Base-by-base conservation (phyloP, 2,888 invertebrate genomes). In the Neelides folsomi region DNA sequence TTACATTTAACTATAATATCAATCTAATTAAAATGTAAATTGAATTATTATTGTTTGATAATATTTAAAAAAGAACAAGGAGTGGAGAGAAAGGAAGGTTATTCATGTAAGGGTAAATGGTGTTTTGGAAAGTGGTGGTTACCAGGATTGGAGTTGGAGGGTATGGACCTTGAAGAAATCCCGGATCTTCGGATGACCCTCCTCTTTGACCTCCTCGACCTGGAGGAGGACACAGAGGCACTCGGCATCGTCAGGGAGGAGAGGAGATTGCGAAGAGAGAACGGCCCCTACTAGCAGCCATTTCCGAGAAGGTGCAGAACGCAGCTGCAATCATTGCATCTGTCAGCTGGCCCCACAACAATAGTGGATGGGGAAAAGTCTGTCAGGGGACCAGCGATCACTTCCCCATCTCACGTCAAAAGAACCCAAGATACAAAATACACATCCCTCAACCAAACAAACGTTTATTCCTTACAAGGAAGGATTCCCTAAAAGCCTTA, bases 181-280 rank as follows among this genome's bases (percentile, higher is more conserved):
- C 45, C 37, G 13, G 42, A 38, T 27, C 83, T 85, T 71, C 88
- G 80, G 76, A 86, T 86, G 68, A 83, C 84, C 72, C 88, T 87
- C 77, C 88, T 83, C 72, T 87, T 80, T 73, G 88, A 88, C 76
- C 88, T 82, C 74, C 88, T 81, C 18, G 86, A 85, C 78, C 87
- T 82, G 75, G 86, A 85, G 75, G 87, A 86, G 72, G 86, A 86
- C 76, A 88, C 87, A 73, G 88, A 88, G 77, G 88, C 88, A 80
- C 88, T 88, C 79, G 88, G 89, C 89, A 89, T 86, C 76, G 80
- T 84, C 75, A 74, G 20, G 7, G 10, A 35, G 35, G 9, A 4
- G 13, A 49, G 6, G 13, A 38, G 16, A 83, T 82, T 83, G 83
- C 83, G 82, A 79, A 82, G 79, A 80, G 79, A 80, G 78, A 78